These are phyloP conservation scores for Synanthedon vespiformis DNA, from an alignment of 2,888 invertebrate species.

Conservation along the genomic window DNA sequence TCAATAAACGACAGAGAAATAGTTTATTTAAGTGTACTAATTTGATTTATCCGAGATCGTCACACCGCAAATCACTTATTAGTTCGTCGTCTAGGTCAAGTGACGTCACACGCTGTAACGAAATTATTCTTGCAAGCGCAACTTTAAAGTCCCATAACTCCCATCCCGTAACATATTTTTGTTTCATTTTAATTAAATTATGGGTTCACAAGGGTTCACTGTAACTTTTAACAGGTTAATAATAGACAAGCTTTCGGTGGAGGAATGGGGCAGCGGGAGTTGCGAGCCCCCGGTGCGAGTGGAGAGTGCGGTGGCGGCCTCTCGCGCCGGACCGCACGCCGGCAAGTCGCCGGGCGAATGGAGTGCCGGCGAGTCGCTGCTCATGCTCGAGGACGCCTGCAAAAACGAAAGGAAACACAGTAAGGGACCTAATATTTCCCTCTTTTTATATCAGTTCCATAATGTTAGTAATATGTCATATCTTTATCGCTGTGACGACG, in stretches of 20 bases:
- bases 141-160: too few relatives aligned
- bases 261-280: conserved; percentile 39
- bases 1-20: too few relatives aligned
- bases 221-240: conserved; percentile 34
- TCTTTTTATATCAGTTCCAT: background rate
- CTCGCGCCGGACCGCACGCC: conserved; percentile 36
- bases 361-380: conserved; percentile 60
- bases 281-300: conserved; percentile 18
- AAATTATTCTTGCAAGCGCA: background rate
- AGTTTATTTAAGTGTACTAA: too few relatives aligned
- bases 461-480: too few relatives aligned
- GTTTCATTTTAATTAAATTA: too few relatives aligned
- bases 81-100: too few relatives aligned
- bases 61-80: too few relatives aligned
- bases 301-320: conserved; percentile 11
- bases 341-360: conserved; percentile 63
- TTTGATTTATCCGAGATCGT: too few relatives aligned
- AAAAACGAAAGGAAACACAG: conserved; percentile 62
- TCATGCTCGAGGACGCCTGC: conserved; percentile 62
- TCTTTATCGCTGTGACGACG: too few relatives aligned
- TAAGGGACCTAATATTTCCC: conserved; percentile 13
- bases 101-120: too few relatives aligned
- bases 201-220: background rate
- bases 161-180: too few relatives aligned
- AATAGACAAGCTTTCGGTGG: conserved; percentile 57